phyloP scores from a whole-genome alignment of 2,888 invertebrate species.

The Glaucopsyche alexis region DNA sequence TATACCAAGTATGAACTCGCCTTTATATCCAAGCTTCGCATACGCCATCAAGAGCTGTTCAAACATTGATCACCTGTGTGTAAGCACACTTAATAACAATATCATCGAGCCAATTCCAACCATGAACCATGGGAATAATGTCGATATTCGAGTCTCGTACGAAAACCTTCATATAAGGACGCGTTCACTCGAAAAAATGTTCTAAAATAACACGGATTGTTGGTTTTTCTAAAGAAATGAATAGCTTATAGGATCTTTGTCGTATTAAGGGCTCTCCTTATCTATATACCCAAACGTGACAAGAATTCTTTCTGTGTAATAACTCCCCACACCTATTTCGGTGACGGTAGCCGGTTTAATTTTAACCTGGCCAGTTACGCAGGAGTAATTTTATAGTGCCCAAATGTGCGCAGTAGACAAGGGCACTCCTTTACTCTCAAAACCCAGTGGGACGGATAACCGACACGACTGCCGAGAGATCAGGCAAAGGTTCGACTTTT shows the following conservation, averaged over 20 bases:
- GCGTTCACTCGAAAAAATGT: conserved; percentile 30
- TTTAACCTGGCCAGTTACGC: too few species aligned
- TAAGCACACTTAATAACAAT: conserved; percentile 24
- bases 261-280: not conserved
- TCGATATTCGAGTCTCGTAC: not conserved
- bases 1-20: not conserved
- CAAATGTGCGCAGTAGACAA: too few species aligned
- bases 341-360: too few species aligned
- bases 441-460: too few species aligned
- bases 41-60: conserved; percentile 32
- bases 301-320: not conserved
- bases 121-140: not conserved
- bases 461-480: too few species aligned
- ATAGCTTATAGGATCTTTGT: conserved; percentile 16
- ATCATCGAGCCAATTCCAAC: conserved; percentile 11
- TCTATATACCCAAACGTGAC: conserved; percentile 1
- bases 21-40: conserved; percentile 31
- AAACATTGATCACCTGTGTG: conserved; percentile 35
- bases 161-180: conserved; percentile 22
- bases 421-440: too few species aligned
- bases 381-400: too few species aligned
- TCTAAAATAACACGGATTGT: conserved; percentile 23
- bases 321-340: too few species aligned
- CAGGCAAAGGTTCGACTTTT: too few species aligned
- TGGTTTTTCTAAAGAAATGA: conserved; percentile 19